A percentile compares a stretch with the other conserved stretches of the same genome.
These are phyloP conservation scores for Folsomia candida DNA, from an alignment of 2,888 invertebrate genomes.

Conservation along the genomic window DNA sequence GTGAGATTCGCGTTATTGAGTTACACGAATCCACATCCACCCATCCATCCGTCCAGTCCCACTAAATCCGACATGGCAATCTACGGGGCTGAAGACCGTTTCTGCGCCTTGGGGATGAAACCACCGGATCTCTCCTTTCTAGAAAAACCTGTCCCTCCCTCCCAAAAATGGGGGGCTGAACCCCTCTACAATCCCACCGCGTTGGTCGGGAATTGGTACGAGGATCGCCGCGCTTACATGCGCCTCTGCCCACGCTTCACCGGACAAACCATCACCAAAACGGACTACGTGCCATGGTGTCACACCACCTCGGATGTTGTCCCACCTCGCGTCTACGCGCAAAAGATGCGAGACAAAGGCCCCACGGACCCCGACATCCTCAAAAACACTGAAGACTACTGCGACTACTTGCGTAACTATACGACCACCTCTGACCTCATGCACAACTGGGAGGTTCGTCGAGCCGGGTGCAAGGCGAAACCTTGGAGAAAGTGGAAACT, in stretches of 20 bases:
- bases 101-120: neutral
- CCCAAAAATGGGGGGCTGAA: neutral
- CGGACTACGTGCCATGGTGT: constrained; percentile 30
- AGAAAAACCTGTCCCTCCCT: neutral
- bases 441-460: constrained; percentile 46
- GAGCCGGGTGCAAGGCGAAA: constrained; percentile 35
- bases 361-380: constrained; percentile 36
- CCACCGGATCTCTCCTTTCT: neutral
- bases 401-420: constrained; percentile 44
- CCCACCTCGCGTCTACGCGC: constrained; percentile 27
- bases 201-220: constrained; percentile 42
- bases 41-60: too few relatives aligned
- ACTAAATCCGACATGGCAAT: too few relatives aligned
- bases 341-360: constrained; percentile 19
- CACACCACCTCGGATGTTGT: neutral
- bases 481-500: constrained; percentile 39
- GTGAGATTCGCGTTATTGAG: too few relatives aligned
- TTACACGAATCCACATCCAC: too few relatives aligned
- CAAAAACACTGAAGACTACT: constrained; percentile 37
- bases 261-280: constrained; percentile 29
- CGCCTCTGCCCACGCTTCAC: constrained; percentile 39
- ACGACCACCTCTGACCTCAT: constrained; percentile 46
- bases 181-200: neutral
- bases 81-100: too few relatives aligned
- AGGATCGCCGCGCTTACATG: constrained; percentile 41